These are phyloP conservation scores for Chrysolina americana DNA, from an alignment of 2,888 invertebrate species.

Conservation along the genomic window DNA sequence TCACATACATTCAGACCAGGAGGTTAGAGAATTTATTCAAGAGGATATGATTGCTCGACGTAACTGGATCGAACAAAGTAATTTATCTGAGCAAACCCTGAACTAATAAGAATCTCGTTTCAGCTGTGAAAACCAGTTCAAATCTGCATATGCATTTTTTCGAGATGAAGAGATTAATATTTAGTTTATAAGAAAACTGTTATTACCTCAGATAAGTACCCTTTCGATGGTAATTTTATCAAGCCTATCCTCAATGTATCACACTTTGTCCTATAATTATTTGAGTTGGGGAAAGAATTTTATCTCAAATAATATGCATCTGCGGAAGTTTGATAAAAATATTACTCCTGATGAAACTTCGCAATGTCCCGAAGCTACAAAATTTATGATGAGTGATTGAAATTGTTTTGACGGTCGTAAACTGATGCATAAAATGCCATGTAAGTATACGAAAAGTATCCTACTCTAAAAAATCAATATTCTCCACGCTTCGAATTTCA, in stretches of 20 bases:
- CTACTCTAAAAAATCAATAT: no score
- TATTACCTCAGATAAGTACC: constrained; percentile 32
- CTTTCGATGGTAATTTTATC: constrained; percentile 31
- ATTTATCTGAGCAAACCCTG: constrained; percentile 4
- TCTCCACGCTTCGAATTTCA: no score
- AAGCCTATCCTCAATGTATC: constrained; percentile 29
- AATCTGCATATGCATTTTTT: constrained; percentile 36
- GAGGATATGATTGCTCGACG: neutral
- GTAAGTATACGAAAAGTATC: no score
- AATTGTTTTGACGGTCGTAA: neutral
- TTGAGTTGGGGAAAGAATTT: constrained; percentile 14
- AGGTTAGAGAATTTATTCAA: neutral
- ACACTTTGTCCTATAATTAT: constrained; percentile 34
- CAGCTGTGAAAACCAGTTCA: constrained; percentile 34
- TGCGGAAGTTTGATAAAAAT: constrained; percentile 14
- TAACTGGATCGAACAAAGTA: neutral
- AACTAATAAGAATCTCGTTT: constrained; percentile 23
- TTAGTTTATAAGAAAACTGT: constrained; percentile 35
- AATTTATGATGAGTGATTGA: constrained; percentile 4
- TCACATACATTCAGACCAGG: neutral
- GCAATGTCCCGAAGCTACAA: constrained; percentile 4
- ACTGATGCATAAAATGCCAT: no score
- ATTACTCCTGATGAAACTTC: constrained; percentile 9
- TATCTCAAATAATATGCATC: constrained; percentile 32
- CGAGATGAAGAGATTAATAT: constrained; percentile 39